These are phyloP conservation scores for Adineta ricciae DNA, from an alignment of 2,888 invertebrate genomes.

Conservation along the genomic window DNA sequence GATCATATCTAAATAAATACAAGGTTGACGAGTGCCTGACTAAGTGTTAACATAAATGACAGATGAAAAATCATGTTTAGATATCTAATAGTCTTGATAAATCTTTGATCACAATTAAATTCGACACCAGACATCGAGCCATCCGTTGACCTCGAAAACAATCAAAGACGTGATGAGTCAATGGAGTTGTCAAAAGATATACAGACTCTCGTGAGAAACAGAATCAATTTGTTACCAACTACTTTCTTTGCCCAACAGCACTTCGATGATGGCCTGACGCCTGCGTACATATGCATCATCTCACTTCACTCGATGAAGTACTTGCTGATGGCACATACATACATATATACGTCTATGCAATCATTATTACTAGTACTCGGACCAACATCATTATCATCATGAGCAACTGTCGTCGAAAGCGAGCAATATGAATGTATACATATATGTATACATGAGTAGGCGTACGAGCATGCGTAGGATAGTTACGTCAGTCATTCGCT, in stretches of 20 bases:
- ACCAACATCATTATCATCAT: background rate
- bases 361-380: background rate
- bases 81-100: background rate
- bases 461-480: background rate
- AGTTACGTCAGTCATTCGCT: slow-evolving; percentile 9
- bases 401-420: background rate
- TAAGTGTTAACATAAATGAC: background rate
- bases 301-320: background rate
- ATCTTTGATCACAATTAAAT: background rate
- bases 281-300: background rate
- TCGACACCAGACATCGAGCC: background rate
- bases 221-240: background rate
- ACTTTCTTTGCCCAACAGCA: background rate
- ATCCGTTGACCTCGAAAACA: background rate
- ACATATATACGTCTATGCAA: background rate
- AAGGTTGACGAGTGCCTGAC: background rate
- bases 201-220: background rate
- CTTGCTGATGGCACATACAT: background rate
- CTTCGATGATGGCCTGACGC: background rate
- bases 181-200: background rate
- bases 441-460: background rate
- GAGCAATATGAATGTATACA: background rate
- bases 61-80: background rate
- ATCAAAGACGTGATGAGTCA: background rate
- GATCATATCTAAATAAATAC: background rate